Evolutionary conservation across 2,888 invertebrate genomes (phyloP).

Genomic region (Serripes groenlandicus): DNA sequence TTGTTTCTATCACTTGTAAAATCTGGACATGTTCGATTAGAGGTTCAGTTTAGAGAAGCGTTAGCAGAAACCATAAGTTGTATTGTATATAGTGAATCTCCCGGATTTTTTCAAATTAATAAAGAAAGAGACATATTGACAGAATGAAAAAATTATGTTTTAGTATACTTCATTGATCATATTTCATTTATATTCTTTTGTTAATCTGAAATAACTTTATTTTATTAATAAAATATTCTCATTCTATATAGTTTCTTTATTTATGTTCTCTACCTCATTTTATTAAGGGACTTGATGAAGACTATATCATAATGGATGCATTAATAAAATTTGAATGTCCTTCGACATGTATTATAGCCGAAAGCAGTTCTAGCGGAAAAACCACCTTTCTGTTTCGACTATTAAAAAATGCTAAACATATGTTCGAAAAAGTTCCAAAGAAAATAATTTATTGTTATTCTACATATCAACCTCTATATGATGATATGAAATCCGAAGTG

Average conservation of each 20-base stretch:
- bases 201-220: too few species aligned
- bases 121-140: slow-evolving; percentile 52
- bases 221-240: too few species aligned
- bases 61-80: slow-evolving; percentile 45
- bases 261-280: too few species aligned
- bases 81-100: slow-evolving; percentile 54
- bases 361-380: slow-evolving; percentile 52
- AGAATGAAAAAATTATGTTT: too few species aligned
- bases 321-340: slow-evolving; percentile 57
- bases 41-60: slow-evolving; percentile 47
- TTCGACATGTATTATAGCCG: slow-evolving; percentile 44
- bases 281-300: too few species aligned
- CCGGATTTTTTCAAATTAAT: slow-evolving; percentile 53
- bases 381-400: slow-evolving; percentile 44
- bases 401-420: slow-evolving; percentile 34
- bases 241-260: too few species aligned
- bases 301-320: slow-evolving; percentile 29
- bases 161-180: too few species aligned
- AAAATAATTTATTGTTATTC: slow-evolving; percentile 50
- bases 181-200: too few species aligned
- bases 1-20: slow-evolving; percentile 49
- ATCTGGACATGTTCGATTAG: slow-evolving; percentile 58
- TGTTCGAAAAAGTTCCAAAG: slow-evolving; percentile 41
- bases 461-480: slow-evolving; percentile 42
- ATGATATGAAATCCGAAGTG: slow-evolving; percentile 43